Evolutionary conservation across 2,113 vertebrate genomes (phyloP), one percentile per base, ranked within the genome.

Genomic region (Phoxinus phoxinus): DNA sequence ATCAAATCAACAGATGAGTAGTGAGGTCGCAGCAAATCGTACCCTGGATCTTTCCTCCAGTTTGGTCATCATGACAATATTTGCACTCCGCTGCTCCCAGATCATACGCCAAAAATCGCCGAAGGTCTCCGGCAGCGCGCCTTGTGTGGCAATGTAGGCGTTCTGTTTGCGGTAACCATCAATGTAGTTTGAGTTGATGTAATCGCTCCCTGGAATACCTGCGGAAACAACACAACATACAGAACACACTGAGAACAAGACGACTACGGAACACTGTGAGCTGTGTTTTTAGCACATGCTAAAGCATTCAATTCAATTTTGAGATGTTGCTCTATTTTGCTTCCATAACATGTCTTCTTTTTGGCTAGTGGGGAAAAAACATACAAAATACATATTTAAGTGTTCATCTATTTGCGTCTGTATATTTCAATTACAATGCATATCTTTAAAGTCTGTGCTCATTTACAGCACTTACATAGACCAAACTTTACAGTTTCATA

Each of bases 71-170:
- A 99, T 99, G 89, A 99, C 97, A 0, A 99, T 93, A 25, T 97
- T 98, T 76, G 97, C 97, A n/a, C 97, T 97, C 78, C 97, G 94
- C 86, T 99, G 98, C 13, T 99, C 98, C 98, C 98, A 99, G 90
- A 99, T 96, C 98, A 99, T 99, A 90, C 98, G 96, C 98, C 98
- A 99, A 92, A 99, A 99, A 88, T 99, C 98, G n/a, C 97, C 97
- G 56, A 99, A 99, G 0, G 98, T 99, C 94, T 99, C 98, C 0
- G 98, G 97, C 85, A 99, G 92, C 10, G 98, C 92, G 2, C 98
- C 98, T 88, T 99, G 98, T 0, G 98, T 99, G 86, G 98, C 98
- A 48, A 99, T 99, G 82, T 99, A 99, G 6, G 98, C 98, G 7
- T 99, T 99, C 93, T 99, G 98, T 86, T 99, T 99, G 87, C 98